phyloP scores from a whole-genome alignment of 2,888 invertebrate genomes.

The Aspidiotus rigidus region DNA sequence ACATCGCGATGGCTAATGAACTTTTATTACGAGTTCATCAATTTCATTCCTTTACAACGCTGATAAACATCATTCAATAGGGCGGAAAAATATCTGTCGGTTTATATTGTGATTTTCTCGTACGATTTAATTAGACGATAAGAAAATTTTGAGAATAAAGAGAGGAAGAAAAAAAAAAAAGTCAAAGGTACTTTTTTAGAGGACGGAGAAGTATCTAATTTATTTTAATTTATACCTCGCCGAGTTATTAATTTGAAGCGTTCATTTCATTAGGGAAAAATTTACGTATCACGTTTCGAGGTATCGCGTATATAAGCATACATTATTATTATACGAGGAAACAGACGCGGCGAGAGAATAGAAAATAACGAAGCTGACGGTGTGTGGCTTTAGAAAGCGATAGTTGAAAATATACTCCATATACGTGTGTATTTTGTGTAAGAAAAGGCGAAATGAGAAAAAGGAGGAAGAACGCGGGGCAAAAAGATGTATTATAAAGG shows the following conservation, averaged over 20 bases:
- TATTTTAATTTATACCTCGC: constrained; percentile 15
- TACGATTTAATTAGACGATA: too few relatives aligned
- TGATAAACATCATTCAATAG: too few relatives aligned
- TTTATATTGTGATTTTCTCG: too few relatives aligned
- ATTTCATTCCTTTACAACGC: too few relatives aligned
- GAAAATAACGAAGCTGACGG: constrained; percentile 14
- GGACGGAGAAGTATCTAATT: constrained; percentile 11
- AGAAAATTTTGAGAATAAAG: too few relatives aligned
- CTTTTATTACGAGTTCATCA: too few relatives aligned
- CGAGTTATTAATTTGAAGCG: constrained; percentile 27
- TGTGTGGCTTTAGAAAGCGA: constrained; percentile 27
- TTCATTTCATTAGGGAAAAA: constrained; percentile 23
- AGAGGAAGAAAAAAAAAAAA: constrained; percentile 14
- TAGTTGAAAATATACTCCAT: constrained; percentile 24
- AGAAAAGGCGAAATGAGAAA: constrained; percentile 10
- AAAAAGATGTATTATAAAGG: constrained; percentile 1
- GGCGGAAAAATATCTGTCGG: too few relatives aligned
- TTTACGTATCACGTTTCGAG: constrained; percentile 26
- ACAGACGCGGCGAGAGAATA: too few relatives aligned
- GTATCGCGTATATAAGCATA: constrained; percentile 30
- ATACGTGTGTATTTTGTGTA: not conserved
- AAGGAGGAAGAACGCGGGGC: constrained; percentile 8
- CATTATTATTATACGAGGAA: not conserved
- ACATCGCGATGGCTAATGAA: too few relatives aligned
- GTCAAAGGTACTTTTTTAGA: constrained; percentile 9